Evolutionary conservation across 2,888 invertebrate genomes (phyloP), one percentile per base, ranked within the genome.

Genomic region (Antheraea yamamai): DNA sequence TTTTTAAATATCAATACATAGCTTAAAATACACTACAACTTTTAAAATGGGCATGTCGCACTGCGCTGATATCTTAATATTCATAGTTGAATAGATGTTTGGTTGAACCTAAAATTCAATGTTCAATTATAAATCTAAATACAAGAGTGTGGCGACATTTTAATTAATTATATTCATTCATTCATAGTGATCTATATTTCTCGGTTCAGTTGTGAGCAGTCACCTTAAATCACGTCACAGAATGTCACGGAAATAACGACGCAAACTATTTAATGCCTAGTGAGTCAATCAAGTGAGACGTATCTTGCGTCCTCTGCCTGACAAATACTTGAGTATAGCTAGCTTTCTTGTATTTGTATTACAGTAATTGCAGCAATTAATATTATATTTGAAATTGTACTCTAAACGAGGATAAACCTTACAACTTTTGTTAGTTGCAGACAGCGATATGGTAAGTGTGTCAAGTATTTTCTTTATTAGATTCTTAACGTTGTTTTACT

Each of bases 371-470:
- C 0, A 4, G 55, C 55, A 18, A 18, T 55, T 6, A 18, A 18
- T 55, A 52, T 6, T 55, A 52, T 6, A 35, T 20, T 4, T n/a
- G n/a, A 35, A 30, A 68, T n/a, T n/a, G 52, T 14, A n/a, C 18
- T 55, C 55, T 18, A 18, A 18, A 55, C 4, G 52, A 52, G 26
- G 8, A n/a, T n/a, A 68, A 74, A 52, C n/a, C 68, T 30, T 30
- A 52, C 20, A 18, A 52, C 35, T 12, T 20, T 30, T 6, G 47
- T 39, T 39, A 39, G 1, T 8, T 39, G 2, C 12, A n/a, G 35
- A 74, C 16, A 52, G 20, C 16, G 55, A 35, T n/a, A 74, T 74
- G 74, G 74, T 74, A 68, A 30, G 74, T 35, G 4, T 71, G n/a
- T 18, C 10, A 55, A 35, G 10, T 23, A 12, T 39, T 58, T 16